Conservation (phyloP, 1,140 invertebrate genomes). For the Bombus polaris region DNA sequence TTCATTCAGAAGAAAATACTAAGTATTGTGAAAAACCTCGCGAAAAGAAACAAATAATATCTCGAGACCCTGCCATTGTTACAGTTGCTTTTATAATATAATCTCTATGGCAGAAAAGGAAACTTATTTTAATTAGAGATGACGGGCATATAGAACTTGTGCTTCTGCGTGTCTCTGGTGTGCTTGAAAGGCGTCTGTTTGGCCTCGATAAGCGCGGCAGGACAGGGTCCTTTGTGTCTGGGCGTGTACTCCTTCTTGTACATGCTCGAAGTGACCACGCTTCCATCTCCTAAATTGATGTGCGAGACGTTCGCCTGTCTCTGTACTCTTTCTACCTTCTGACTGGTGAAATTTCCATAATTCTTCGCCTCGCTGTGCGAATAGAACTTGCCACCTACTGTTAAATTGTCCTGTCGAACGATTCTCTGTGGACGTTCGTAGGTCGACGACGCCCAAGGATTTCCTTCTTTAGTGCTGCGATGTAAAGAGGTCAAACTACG, state of each 20-base stretch:
- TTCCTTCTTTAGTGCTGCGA: conserved; percentile 83
- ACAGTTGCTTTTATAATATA: neutral
- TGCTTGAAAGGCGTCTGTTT: conserved; percentile 90
- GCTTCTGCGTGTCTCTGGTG: conserved; percentile 90
- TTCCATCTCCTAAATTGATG: conserved; percentile 87
- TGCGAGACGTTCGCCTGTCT: conserved; percentile 87
- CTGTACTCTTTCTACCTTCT: conserved; percentile 83
- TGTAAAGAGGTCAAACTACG: conserved; percentile 90
- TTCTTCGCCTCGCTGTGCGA: conserved; percentile 86
- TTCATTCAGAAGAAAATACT: neutral
- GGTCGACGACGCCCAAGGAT: conserved; percentile 81
- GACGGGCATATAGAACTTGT: conserved; percentile 90
- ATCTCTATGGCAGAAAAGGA: neutral
- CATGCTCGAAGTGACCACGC: conserved; percentile 83
- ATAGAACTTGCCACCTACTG: conserved; percentile 88
- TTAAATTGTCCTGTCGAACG: conserved; percentile 85
- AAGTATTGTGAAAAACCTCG: neutral
- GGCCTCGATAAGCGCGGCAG: conserved; percentile 88
- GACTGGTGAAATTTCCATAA: conserved; percentile 86
- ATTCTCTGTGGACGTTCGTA: conserved; percentile 83
- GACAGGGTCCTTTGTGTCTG: conserved; percentile 87
- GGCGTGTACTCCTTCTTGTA: conserved; percentile 91
- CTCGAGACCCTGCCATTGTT: no score
- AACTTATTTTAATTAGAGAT: conserved; percentile 70
- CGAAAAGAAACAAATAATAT: neutral